Conservation (phyloP, 2,113 vertebrate species). For the Tonatia bakeri region DNA sequence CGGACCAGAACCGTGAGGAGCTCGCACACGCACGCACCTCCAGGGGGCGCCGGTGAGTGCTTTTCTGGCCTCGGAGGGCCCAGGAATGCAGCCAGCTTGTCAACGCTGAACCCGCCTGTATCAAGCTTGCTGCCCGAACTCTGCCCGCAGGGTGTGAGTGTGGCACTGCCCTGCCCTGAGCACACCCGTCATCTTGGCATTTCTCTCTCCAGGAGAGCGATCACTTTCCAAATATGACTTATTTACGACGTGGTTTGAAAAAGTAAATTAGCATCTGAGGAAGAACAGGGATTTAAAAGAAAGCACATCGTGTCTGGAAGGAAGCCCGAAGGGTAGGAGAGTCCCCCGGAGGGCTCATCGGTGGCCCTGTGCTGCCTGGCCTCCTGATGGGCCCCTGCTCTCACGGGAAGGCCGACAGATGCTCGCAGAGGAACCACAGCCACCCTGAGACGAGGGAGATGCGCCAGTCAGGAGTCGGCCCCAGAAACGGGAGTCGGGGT, state of each 20-base stretch:
- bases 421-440: not conserved
- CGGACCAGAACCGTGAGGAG: not conserved
- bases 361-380: not conserved
- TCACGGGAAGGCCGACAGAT: not conserved
- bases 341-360: fast-evolving
- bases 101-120: not conserved
- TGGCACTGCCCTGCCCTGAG: not conserved
- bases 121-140: not conserved
- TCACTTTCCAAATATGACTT: not conserved
- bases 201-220: not conserved
- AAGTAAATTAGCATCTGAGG: not conserved
- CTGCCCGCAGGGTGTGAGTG: not conserved
- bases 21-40: fast-evolving
- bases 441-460: not conserved
- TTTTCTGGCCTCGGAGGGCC: not conserved
- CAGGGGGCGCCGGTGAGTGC: not conserved
- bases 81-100: not conserved
- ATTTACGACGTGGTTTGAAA: not conserved
- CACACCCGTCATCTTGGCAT: fast-evolving
- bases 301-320: not conserved
- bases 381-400: fast-evolving
- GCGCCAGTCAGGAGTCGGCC: not conserved
- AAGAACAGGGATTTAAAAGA: not conserved
- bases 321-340: not conserved
- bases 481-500: not conserved